Conservation (phyloP, 2,797 vertebrate species). For the Xiphorhynchus erythropygius region DNA sequence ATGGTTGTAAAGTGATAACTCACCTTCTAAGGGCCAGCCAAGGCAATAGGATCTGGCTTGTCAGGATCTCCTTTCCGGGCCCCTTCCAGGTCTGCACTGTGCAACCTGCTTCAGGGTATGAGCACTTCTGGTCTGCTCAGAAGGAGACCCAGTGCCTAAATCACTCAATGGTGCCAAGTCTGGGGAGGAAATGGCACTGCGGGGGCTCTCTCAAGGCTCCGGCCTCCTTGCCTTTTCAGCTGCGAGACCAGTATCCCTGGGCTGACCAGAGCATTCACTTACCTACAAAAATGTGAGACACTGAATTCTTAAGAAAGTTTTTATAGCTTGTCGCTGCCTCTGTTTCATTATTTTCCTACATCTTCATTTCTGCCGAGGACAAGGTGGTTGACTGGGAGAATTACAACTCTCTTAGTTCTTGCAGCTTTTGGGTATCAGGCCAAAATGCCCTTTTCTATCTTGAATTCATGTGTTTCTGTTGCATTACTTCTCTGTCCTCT, state of each 20-base stretch:
- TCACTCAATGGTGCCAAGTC: rapidly evolving
- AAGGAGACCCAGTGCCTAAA: rapidly evolving
- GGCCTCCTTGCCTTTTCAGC: background rate
- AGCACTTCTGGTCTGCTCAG: background rate
- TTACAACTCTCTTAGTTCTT: background rate
- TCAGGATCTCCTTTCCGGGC: background rate
- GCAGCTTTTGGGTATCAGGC: background rate
- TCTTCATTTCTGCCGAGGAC: background rate
- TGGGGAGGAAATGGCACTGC: background rate
- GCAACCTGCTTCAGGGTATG: background rate
- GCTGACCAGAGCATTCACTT: background rate
- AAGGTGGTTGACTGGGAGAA: background rate
- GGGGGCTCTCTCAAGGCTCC: background rate
- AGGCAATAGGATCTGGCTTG: background rate
- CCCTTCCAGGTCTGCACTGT: background rate
- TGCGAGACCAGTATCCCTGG: background rate
- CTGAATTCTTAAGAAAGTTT: background rate
- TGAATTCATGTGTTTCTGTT: background rate
- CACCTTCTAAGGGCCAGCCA: background rate
- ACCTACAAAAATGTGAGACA: background rate
- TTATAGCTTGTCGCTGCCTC: background rate
- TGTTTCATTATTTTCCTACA: background rate
- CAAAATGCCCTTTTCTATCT: background rate
- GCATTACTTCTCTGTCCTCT: background rate
- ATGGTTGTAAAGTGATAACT: background rate